phyloP scores from a whole-genome alignment of 2,113 vertebrate genomes.

The Amazona vittata region DNA sequence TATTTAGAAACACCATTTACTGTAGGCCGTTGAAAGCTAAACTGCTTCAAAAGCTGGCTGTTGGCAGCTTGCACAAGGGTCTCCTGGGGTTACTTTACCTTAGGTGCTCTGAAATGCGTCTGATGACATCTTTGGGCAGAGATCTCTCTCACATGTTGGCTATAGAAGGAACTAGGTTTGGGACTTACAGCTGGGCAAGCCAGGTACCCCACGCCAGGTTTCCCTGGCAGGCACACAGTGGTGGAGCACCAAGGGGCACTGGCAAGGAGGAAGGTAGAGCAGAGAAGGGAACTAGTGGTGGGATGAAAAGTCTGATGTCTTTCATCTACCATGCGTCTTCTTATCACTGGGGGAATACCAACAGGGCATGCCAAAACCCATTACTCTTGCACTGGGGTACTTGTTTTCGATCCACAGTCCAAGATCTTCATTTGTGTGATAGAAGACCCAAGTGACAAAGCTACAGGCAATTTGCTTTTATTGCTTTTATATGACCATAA shows the following conservation, averaged over 20 bases:
- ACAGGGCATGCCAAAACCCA: neutral
- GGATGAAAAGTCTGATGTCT: neutral
- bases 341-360: neutral
- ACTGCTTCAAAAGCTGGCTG: neutral
- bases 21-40: neutral
- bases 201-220: rapidly evolving
- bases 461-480: constrained; percentile 16
- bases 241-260: neutral
- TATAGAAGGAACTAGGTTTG: neutral
- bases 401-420: neutral
- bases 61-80: neutral
- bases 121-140: neutral
- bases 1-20: neutral
- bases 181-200: neutral
- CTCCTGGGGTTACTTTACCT: neutral
- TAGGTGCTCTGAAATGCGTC: neutral
- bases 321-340: neutral
- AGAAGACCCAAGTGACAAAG: neutral
- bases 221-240: rapidly evolving
- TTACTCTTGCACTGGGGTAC: neutral
- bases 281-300: neutral
- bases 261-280: neutral
- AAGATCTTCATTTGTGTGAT: neutral
- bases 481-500: neutral
- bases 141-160: neutral